Evolutionary conservation across 1,140 invertebrate species (phyloP), one percentile per base, ranked within the genome.

Genomic region (Zaprionus tsacasi): DNA sequence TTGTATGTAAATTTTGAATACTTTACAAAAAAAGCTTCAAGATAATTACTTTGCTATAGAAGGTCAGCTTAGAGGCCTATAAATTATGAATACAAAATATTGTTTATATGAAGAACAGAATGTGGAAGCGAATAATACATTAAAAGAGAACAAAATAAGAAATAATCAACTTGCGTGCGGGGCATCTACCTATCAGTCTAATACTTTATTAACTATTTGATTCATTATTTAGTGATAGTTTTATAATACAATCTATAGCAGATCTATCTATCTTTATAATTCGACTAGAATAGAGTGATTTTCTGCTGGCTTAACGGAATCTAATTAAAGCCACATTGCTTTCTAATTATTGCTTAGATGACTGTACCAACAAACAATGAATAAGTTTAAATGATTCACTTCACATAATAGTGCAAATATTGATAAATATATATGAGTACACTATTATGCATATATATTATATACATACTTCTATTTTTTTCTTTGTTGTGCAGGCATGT

Each of bases 321-420:
- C 40, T n/a, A 6, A 43, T 43, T n/a, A n/a, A 13, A 5, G 4
- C 15, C 40, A 15, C n/a, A 15, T 15, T 15, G 27, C 27, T 8
- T 21, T 21, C 21, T 21, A 21, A 21, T 21, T 45, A 45, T 15
- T 45, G 8, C 40, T 45, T 6, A 15, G n/a, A 45, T 30, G 6
- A 17, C 7, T 45, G 40, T 45, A 15, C 3, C n/a, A 6, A 15
- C 40, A 15, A 43, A 45, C 13, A 15, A 15, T 15, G 40, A 13
- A 43, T 43, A 15, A 0, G 33, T 36, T 12, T 36, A 10, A 56
- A 27, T 87, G 82, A 87, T 66, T 87, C 83, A 87, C 27, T 30
- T 5, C 27, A 30, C 27, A 30, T 30, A 30, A 21, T 21, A 21
- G 21, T 21, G 21, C 2, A 21, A 21, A 21, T 21, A 21, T 21